Evolutionary conservation across 2,797 vertebrate species (phyloP), one percentile per base, ranked within the genome.

Genomic region (Spheniscus humboldti): DNA sequence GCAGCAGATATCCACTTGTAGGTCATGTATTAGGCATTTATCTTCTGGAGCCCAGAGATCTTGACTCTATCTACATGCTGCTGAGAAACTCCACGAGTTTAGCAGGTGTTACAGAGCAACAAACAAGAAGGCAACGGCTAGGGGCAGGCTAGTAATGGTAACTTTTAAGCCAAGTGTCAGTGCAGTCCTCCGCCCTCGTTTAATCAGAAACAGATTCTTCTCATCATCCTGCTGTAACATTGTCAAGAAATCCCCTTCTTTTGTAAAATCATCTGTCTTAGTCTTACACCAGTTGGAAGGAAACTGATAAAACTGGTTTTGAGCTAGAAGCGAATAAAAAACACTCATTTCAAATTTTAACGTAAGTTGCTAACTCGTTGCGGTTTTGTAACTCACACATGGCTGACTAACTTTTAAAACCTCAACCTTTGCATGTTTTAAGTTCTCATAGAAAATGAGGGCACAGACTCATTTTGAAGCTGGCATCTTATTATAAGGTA

Each of bases 391-490:
- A 94, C 55, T 92, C 67, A 79, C 13, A 3, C 23, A 81, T 7
- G 79, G 43, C 37, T 7, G 2, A 91, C 90, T 94, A 85, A 91
- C 57, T 94, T 89, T 86, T 76, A 69, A 90, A 94, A 91, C 85
- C 85, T 94, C 89, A 92, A 88, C 91, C 59, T 95, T 88, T 88
- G 73, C 45, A 92, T 85, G 59, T 62, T 91, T 80, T 64, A 91
- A 88, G 82, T 67, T 94, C 87, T 90, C 89, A 89, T 6, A 74
- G 82, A 86, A 96, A 97, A 95, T 47, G 55, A 92, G 82, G 76
- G 28, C 94, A 95, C 52, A 80, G 91, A 30, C 79, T 86, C 89
- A 57, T 90, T 92, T 90, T 88, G 90, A 94, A 96, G 85, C 63
- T 94, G 66, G 53, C 55, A 86, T 81, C 33, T 86, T 41, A 69